Evolutionary conservation across 2,113 vertebrate species (phyloP), one percentile per base, ranked within the genome.

Genomic region (Smithornis capensis): DNA sequence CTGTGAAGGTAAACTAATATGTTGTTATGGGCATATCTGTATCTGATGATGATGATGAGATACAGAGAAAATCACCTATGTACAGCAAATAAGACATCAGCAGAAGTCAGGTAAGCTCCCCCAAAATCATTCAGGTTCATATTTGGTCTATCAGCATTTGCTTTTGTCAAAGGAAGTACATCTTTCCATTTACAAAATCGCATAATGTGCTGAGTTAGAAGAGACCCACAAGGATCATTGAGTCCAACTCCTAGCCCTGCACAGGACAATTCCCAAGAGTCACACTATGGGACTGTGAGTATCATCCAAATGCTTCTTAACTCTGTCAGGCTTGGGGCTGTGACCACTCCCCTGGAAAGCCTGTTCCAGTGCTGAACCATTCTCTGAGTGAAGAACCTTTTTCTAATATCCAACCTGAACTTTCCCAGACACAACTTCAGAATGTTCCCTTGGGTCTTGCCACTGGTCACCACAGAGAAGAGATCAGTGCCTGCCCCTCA

Each of bases 381-480:
- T 2, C 24, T 40, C 53, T 22, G 6, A 7, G 6, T 18, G 24
- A 76, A 19, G n/a, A 47, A 40, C 3, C 2, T 53, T 47, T 65
- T 68, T 7, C 29, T 69, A 3, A 40, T 7, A 40, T 8, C 16
- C 53, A 75, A 2, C 9, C 16, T 40, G 53, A 68, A 75, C 28
- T 21, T 53, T 4, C 13, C 9, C 6, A 60, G 9, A 35, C 17
- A 47, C n/a, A 69, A 5, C 2, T 68, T 69, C 24, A 76, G 53
- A 11, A 19, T 21, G 7, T 35, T 40, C 9, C 24, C 29, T 25
- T 0, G 1, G 7, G 6, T 37, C 6, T 15, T 45, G 17, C 55
- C 55, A 23, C n/a, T 55, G 45, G 10, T 35, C 17, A 53, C 31
- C 29, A 62, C 5, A 55, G 33, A 28, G 22, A 38, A 67, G 12